Conservation (phyloP, 2,888 invertebrate species). For the Pheosia tremula region DNA sequence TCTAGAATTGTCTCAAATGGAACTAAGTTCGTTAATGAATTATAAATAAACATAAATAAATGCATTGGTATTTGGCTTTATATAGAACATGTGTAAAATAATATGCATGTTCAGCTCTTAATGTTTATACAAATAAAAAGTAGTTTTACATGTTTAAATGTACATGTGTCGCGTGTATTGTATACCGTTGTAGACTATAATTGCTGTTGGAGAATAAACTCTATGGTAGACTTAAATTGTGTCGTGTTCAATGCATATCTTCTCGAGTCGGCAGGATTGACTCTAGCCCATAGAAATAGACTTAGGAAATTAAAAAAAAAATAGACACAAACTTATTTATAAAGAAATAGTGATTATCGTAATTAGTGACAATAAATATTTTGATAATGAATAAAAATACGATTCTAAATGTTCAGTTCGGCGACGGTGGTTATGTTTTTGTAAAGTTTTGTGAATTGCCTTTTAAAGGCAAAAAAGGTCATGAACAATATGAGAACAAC, state of each 20-base stretch:
- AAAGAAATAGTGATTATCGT: conserved; percentile 50
- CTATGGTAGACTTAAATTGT: conserved; percentile 58
- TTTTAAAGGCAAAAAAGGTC: background rate
- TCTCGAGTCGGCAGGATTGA: conserved; percentile 58
- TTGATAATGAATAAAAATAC: conserved; percentile 55
- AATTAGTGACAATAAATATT: conserved; percentile 67
- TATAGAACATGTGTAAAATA: conserved; percentile 72
- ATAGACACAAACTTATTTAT: conserved; percentile 47
- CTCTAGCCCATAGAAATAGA: conserved; percentile 46
- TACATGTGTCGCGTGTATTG: conserved; percentile 56
- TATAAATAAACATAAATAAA: conserved; percentile 78
- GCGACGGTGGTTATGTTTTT: conserved; percentile 41
- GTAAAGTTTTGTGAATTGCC: conserved; percentile 16
- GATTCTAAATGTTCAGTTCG: conserved; percentile 45
- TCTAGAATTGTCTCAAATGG: conserved; percentile 40
- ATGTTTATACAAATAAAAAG: conserved; percentile 68
- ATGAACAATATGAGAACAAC: background rate
- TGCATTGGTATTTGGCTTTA: conserved; percentile 86
- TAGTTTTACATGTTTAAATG: conserved; percentile 57
- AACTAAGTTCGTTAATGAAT: conserved; percentile 42
- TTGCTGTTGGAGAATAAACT: conserved; percentile 62
- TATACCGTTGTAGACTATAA: conserved; percentile 68
- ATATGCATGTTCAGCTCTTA: conserved; percentile 78
- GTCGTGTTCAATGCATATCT: conserved; percentile 77
- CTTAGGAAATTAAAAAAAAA: conserved; percentile 22